phyloP scores from a whole-genome alignment of 2,797 vertebrate species.

The Tympanoctomys barrerae region DNA sequence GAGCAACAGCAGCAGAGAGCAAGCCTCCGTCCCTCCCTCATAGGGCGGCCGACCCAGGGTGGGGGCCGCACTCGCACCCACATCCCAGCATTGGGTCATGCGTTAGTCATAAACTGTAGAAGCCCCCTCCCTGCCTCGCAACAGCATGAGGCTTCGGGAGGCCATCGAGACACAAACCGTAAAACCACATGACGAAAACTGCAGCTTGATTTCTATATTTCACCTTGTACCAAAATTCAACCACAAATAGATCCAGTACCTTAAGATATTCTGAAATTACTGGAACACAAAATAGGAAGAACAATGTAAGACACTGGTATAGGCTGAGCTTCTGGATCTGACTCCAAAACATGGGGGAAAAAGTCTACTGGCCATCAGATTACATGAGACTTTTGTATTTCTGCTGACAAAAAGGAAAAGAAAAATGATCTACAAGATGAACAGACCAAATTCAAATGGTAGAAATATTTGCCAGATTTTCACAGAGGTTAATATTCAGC shows the following conservation, averaged over 20 bases:
- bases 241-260: background rate
- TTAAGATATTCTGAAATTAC: background rate
- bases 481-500: background rate
- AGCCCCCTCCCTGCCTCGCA: too few relatives aligned
- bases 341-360: background rate
- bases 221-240: background rate
- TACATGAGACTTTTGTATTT: background rate
- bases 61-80: too few relatives aligned
- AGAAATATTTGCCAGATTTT: background rate
- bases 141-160: too few relatives aligned
- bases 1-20: too few relatives aligned
- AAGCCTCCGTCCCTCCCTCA: too few relatives aligned
- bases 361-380: background rate
- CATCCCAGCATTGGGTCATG: too few relatives aligned
- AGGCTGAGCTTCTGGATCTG: background rate
- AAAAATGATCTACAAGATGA: background rate
- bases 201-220: background rate
- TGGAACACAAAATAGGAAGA: background rate
- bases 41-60: too few relatives aligned
- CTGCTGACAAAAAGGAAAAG: background rate
- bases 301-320: background rate
- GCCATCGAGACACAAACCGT: too few relatives aligned
- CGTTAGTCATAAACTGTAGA: too few relatives aligned
- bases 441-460: background rate
- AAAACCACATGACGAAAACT: background rate